Evolutionary conservation across 53 echinoderm and acorn worm species (phyloP).

Genomic region (Zoroaster sp.): DNA sequence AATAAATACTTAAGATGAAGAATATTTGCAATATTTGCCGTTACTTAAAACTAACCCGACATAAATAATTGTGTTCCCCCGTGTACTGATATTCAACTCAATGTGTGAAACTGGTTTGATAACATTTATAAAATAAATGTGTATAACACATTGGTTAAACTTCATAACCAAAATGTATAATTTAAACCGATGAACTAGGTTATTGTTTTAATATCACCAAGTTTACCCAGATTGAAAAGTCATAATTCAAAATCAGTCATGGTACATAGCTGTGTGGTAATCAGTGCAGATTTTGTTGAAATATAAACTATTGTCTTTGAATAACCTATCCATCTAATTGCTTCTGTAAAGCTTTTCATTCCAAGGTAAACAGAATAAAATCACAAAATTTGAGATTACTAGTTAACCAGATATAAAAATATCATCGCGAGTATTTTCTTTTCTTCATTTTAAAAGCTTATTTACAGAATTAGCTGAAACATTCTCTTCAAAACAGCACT

Average conservation of each 20-base stretch:
- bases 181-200: neutral
- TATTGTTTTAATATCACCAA: neutral
- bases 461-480: slow-evolving; percentile 2
- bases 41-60: neutral
- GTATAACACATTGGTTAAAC: neutral
- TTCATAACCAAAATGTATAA: slow-evolving; percentile 22
- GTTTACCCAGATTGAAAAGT: slow-evolving; percentile 2
- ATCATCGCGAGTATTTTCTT: neutral
- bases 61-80: neutral
- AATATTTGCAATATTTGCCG: too few species aligned
- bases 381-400: neutral
- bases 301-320: neutral
- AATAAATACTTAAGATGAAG: too few species aligned
- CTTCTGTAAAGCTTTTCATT: neutral
- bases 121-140: neutral
- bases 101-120: slow-evolving; percentile 33
- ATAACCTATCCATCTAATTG: neutral
- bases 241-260: neutral
- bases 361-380: neutral
- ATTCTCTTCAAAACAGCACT: neutral
- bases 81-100: neutral
- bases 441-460: slow-evolving; percentile 21
- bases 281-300: neutral
- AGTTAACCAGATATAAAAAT: slow-evolving; percentile 22
- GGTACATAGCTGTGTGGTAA: neutral